These are phyloP conservation scores for Uropsilus gracilis DNA, from an alignment of 2,113 vertebrate species.

Conservation along the genomic window DNA sequence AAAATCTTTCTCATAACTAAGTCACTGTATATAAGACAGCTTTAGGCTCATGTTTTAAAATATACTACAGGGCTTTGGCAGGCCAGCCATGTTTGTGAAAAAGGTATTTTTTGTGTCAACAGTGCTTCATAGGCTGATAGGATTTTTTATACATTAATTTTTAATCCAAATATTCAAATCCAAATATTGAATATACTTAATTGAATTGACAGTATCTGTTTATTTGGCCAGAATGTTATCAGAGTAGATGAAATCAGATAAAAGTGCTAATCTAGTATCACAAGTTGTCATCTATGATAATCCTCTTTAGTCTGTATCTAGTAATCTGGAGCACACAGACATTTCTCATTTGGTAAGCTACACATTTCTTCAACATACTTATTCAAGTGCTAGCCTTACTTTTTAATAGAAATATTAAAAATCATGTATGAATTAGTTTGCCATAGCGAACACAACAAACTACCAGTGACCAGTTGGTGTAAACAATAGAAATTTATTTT, in stretches of 20 bases:
- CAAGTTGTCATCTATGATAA: conserved; percentile 35
- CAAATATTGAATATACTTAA: conserved; percentile 82
- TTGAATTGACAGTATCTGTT: conserved; percentile 73
- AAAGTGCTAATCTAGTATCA: conserved; percentile 50
- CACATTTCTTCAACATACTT: conserved; percentile 31
- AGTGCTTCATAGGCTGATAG: conserved; percentile 72
- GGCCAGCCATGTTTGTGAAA: conserved; percentile 74
- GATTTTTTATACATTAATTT: conserved; percentile 79
- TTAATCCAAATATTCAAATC: conserved; percentile 81
- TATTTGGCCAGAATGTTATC: conserved; percentile 78
- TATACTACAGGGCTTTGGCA: conserved; percentile 71
- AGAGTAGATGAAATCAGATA: conserved; percentile 71
- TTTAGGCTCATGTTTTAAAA: conserved; percentile 74
- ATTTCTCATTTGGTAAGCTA: conserved; percentile 23
- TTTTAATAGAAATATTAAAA: conserved; percentile 51
- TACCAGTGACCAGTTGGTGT: not conserved
- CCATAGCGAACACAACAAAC: not conserved
- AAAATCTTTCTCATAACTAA: conserved; percentile 59
- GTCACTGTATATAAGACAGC: conserved; percentile 63
- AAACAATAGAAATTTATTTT: not conserved
- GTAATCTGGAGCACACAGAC: not conserved
- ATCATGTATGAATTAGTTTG: not conserved
- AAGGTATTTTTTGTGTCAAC: conserved; percentile 82
- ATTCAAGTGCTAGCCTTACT: not conserved
- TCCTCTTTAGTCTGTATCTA: conserved; percentile 15